These are phyloP conservation scores for Pherbina coryleti DNA, from an alignment of 2,888 invertebrate genomes.

Conservation along the genomic window DNA sequence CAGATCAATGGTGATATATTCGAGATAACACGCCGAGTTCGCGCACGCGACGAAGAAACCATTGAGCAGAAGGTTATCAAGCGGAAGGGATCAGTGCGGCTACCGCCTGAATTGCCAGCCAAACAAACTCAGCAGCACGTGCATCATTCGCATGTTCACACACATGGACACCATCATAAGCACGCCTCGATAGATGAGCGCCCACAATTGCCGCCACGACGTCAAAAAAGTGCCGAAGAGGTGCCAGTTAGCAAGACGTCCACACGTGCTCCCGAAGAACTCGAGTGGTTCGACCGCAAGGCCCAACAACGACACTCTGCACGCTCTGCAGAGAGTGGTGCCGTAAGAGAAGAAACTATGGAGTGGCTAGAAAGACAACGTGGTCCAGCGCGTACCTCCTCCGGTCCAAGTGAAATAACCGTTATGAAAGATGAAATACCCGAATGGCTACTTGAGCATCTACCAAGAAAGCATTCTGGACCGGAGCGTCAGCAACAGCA, in stretches of 20 bases:
- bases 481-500: conserved; percentile 55
- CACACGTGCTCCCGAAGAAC: conserved; percentile 58
- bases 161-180: conserved; percentile 44
- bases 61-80: conserved; percentile 67
- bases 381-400: conserved; percentile 66
- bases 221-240: conserved; percentile 58
- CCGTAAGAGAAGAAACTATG: conserved; percentile 66
- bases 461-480: conserved; percentile 64
- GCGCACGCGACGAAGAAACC: conserved; percentile 67
- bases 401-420: conserved; percentile 69
- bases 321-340: conserved; percentile 68
- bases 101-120: conserved; percentile 54
- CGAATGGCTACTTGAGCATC: conserved; percentile 66
- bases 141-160: conserved; percentile 32
- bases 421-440: conserved; percentile 68
- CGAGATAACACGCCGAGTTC: conserved; percentile 67
- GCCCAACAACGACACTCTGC: conserved; percentile 69
- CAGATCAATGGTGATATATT: conserved; percentile 70
- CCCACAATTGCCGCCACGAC: conserved; percentile 54
- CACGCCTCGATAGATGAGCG: conserved; percentile 54
- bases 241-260: conserved; percentile 51
- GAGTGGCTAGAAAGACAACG: conserved; percentile 66
- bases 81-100: conserved; percentile 61
- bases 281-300: conserved; percentile 69
- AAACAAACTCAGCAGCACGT: conserved; percentile 38